Evolutionary conservation across 2,888 invertebrate genomes (phyloP), one percentile per base, ranked within the genome.

Genomic region (Epsilonema sp.): DNA sequence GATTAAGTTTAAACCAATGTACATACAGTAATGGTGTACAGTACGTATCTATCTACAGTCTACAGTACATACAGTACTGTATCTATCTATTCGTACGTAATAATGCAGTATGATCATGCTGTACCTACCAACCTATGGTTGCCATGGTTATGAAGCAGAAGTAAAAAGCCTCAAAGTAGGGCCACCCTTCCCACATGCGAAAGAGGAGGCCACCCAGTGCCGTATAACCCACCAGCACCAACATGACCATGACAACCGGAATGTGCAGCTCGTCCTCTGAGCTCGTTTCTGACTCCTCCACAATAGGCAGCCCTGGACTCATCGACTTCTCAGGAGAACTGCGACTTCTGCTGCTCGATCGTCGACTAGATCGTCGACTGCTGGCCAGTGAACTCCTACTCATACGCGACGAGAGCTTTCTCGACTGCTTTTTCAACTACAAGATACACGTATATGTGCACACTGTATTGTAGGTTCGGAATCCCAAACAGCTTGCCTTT

Each of bases 111-210:
- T n/a, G n/a, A n/a, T n/a, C n/a, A n/a, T n/a, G n/a, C n/a, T n/a
- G n/a, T n/a, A n/a, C n/a, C n/a, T n/a, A 3, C 48, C 43, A 26
- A 57, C 59, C 62, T n/a, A 62, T 57, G 31, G 62, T 62, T n/a
- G 62, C 61, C 60, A 62, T 62, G 25, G 62, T 63, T 37, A 62
- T 62, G 48, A 62, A 63, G 50, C 62, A 62, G 47, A 62, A 62
- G 49, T 62, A 63, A 48, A 63, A 63, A 2, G 60, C 63, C 46
- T 62, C 63, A 44, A 59, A 55, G 46, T 60, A 60, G 19, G 54
- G 49, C 51, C 61, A 55, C 37, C 57, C 58, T 50, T 60, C 60
- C 58, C 59, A 59, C 2, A 55, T 54, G 40, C 56, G 55, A 50
- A 62, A 63, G 16, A 63, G 50, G 21, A 61, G 54, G 23, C 60